These are phyloP conservation scores for Columbina picui DNA, from an alignment of 2,113 vertebrate species.

Conservation along the genomic window DNA sequence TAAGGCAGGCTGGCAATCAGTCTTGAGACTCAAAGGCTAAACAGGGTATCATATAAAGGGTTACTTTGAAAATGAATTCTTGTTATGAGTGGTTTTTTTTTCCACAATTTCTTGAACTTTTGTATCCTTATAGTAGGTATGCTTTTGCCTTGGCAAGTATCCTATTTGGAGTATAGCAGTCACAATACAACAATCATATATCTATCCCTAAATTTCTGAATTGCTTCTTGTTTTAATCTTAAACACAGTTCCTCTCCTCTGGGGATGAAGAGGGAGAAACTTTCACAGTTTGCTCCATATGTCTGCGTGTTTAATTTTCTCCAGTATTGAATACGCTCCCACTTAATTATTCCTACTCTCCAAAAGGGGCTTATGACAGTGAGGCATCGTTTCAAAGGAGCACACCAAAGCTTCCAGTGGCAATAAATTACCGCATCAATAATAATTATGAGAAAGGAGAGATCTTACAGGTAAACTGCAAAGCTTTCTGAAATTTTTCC, in stretches of 20 bases:
- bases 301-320: not conserved
- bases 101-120: not conserved
- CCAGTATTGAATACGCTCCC: not conserved
- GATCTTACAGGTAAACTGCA: not conserved
- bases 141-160: not conserved
- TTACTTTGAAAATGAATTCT: not conserved
- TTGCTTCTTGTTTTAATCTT: not conserved
- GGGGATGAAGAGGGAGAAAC: not conserved
- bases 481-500: not conserved
- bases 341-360: not conserved
- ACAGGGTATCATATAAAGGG: not conserved
- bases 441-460: not conserved
- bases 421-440: not conserved
- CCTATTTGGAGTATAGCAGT: not conserved
- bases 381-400: not conserved
- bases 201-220: not conserved
- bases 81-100: not conserved
- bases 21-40: not conserved
- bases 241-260: not conserved
- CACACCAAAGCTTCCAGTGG: not conserved
- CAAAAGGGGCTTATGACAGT: not conserved
- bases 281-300: not conserved
- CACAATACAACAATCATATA: not conserved
- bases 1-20: not conserved
- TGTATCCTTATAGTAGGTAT: not conserved